Conservation (phyloP, 2,888 invertebrate genomes). For the Chesias legatella region DNA sequence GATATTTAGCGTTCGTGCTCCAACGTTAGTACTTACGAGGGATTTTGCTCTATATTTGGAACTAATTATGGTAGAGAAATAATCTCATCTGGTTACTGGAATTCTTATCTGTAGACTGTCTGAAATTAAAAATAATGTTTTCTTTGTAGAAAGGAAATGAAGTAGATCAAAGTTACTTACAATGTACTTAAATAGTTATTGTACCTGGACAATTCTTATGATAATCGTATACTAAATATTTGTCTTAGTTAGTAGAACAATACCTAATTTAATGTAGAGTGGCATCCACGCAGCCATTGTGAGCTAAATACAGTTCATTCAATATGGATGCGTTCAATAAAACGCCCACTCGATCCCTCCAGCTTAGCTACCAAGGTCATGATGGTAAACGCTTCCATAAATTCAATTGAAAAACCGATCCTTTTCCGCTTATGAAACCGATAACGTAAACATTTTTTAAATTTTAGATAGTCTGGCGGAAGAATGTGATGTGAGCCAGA, state of each 20-base stretch:
- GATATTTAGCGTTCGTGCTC: conserved; percentile 47
- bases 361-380: conserved; percentile 39
- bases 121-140: no score
- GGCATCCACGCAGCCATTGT: conserved; percentile 10
- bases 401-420: conserved; percentile 42
- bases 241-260: conserved; percentile 4
- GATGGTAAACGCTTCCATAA: conserved; percentile 30
- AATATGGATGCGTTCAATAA: conserved; percentile 35
- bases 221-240: no score
- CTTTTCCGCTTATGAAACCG: conserved; percentile 37
- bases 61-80: conserved; percentile 29
- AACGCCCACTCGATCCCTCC: conserved; percentile 37
- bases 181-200: no score
- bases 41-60: conserved; percentile 43
- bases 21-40: conserved; percentile 34
- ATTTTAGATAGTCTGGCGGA: conserved; percentile 43
- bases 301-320: conserved; percentile 25
- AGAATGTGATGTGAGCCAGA: conserved; percentile 48
- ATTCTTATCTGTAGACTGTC: no score
- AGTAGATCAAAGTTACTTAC: no score
- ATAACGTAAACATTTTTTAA: conserved; percentile 37
- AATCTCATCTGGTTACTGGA: conserved; percentile 11
- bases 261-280: conserved; percentile 5
- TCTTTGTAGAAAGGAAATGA: no score
- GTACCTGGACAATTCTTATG: no score